phyloP scores from a whole-genome alignment of 1,140 invertebrate genomes.

The Cepaea nemoralis region DNA sequence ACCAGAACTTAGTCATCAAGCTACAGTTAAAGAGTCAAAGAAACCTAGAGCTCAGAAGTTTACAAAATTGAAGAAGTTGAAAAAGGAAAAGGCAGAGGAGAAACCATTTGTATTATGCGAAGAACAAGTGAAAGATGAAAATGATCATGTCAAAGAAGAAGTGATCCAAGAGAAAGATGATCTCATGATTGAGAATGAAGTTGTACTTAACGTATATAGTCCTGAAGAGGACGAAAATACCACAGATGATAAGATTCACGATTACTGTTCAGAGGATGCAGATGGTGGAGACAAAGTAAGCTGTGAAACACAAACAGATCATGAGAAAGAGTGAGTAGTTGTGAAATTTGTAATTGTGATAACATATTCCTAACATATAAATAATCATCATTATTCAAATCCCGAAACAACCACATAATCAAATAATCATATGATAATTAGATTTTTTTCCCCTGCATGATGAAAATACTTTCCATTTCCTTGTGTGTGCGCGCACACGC shows the following conservation, averaged over 20 bases:
- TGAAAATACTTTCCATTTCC: too few species aligned
- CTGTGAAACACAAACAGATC: conserved; percentile 4
- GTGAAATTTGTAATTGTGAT: too few species aligned
- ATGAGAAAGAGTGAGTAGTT: conserved; percentile 22
- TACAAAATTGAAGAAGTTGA: conserved; percentile 14
- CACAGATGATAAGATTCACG: neutral
- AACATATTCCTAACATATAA: too few species aligned
- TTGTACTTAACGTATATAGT: too few species aligned
- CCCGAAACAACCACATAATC: too few species aligned
- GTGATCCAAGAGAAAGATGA: neutral
- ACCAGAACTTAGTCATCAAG: neutral
- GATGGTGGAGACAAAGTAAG: neutral
- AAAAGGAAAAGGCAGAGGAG: neutral
- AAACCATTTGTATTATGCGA: neutral
- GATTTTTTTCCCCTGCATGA: too few species aligned
- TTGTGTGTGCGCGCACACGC: too few species aligned
- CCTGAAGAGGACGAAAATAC: neutral
- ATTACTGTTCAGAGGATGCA: neutral
- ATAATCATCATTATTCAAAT: too few species aligned
- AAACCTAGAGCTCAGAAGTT: conserved; percentile 15
- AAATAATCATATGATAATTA: too few species aligned
- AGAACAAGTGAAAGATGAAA: conserved; percentile 8
- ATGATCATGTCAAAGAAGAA: neutral
- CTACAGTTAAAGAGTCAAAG: neutral
- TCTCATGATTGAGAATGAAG: neutral